Evolutionary conservation across 2,888 invertebrate genomes (phyloP).

Genomic region (Drosophila falleni): DNA sequence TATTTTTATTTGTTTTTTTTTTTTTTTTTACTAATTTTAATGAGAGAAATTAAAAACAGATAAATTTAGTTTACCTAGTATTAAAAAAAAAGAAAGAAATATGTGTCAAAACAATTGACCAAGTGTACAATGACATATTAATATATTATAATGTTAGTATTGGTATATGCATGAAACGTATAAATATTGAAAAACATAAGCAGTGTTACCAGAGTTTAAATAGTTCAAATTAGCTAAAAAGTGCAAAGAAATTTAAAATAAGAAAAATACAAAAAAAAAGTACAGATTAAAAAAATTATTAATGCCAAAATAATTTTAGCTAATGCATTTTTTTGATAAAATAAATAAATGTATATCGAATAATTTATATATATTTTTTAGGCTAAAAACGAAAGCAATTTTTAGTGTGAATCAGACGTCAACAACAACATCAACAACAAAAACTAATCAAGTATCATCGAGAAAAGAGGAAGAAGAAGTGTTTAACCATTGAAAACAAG

Average conservation of each 20-base stretch:
- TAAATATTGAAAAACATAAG: too few species aligned
- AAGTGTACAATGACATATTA: neutral
- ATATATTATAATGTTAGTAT: neutral
- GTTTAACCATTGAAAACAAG: constrained; percentile 52
- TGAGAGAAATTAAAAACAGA: too few species aligned
- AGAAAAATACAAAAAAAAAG: too few species aligned
- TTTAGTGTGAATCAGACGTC: constrained; percentile 2
- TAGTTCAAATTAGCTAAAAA: too few species aligned
- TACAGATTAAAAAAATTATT: too few species aligned
- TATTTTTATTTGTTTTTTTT: too few species aligned
- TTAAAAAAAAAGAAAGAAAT: neutral
- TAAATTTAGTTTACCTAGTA: neutral
- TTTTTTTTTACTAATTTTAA: too few species aligned
- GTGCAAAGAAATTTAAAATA: too few species aligned
- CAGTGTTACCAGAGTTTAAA: too few species aligned
- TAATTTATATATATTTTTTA: constrained; percentile 13
- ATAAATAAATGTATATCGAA: neutral
- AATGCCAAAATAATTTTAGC: too few species aligned
- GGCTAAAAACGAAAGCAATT: constrained; percentile 22
- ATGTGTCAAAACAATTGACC: neutral
- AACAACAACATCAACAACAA: constrained; percentile 4
- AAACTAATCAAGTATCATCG: constrained; percentile 3
- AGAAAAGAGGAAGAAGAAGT: constrained; percentile 37
- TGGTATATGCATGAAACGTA: too few species aligned
- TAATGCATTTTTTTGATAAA: neutral